These are phyloP conservation scores for Fabriciana adippe DNA, from an alignment of 2,888 invertebrate genomes.

Conservation along the genomic window DNA sequence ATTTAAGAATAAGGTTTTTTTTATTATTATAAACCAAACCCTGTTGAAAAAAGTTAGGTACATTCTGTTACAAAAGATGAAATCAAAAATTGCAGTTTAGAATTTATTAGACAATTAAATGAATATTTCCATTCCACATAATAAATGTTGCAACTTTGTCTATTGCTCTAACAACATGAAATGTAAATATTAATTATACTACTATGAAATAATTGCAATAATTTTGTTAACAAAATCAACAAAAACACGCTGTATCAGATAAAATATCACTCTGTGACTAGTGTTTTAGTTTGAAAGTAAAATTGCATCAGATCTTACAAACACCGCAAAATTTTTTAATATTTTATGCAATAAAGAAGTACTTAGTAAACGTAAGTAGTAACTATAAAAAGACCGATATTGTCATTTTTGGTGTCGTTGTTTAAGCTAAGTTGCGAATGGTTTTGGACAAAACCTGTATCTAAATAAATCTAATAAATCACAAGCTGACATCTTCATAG, in stretches of 20 bases:
- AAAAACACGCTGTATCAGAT: slow-evolving; percentile 6
- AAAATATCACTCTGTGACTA: slow-evolving; percentile 19
- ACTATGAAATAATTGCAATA: no score
- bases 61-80: no score
- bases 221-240: not conserved
- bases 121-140: no score
- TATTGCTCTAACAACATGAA: no score
- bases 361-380: slow-evolving; percentile 17
- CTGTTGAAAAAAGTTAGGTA: no score
- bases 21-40: no score
- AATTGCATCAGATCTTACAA: slow-evolving; percentile 32
- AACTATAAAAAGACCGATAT: slow-evolving; percentile 42
- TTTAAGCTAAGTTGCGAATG: slow-evolving; percentile 59
- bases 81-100: no score
- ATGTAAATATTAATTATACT: no score
- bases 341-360: slow-evolving; percentile 9
- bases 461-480: slow-evolving; percentile 61
- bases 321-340: slow-evolving; percentile 2
- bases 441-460: slow-evolving; percentile 55
- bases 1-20: no score
- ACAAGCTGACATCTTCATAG: slow-evolving; percentile 81
- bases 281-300: not conserved
- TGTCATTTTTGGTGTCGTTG: slow-evolving; percentile 67
- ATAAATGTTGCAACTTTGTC: no score
- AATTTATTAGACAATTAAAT: no score